phyloP scores from a whole-genome alignment of 2,888 invertebrate genomes.

The Aproaerema taeniolella region DNA sequence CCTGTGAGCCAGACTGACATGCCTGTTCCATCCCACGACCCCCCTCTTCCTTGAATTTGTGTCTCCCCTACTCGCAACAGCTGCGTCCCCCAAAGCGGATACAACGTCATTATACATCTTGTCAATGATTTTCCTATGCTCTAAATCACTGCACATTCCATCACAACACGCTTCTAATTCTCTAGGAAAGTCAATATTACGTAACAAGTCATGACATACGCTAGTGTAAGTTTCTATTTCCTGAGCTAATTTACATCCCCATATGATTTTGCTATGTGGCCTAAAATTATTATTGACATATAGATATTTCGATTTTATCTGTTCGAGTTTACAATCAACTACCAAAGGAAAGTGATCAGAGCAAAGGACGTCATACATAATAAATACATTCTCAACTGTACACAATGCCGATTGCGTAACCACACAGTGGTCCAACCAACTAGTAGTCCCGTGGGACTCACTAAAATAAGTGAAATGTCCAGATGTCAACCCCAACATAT shows the following conservation, averaged over 20 bases:
- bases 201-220: neutral
- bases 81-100: neutral
- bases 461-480: neutral
- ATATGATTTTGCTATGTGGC: neutral
- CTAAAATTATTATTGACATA: neutral
- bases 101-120: neutral
- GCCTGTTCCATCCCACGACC: constrained; percentile 11
- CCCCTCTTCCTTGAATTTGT: neutral
- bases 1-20: constrained; percentile 11
- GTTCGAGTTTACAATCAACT: neutral
- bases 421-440: constrained; percentile 1
- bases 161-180: neutral
- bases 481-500: neutral
- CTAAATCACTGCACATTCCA: neutral
- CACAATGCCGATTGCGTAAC: neutral
- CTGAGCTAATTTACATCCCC: neutral
- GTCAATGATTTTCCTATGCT: neutral
- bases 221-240: neutral
- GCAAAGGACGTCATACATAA: neutral
- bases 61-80: neutral
- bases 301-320: neutral
- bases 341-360: constrained; percentile 2
- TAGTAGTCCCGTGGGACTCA: neutral
- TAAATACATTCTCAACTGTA: neutral
- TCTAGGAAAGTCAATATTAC: neutral